Base-by-base conservation (phyloP, 2,888 invertebrate genomes). In the Boloria euphrosyne region DNA sequence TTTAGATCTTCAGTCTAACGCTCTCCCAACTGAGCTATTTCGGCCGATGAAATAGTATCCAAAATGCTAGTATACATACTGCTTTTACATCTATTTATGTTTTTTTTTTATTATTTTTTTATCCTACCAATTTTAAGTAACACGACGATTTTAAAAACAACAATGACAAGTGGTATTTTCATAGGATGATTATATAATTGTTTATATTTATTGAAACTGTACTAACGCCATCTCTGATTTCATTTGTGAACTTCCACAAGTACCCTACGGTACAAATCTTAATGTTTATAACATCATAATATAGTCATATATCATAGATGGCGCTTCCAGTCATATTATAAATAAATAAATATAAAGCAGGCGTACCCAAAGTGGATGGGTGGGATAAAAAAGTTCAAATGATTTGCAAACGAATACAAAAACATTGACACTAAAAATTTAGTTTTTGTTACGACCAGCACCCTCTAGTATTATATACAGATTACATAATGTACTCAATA, bases 1-100 rank as follows among this genome's bases (percentile, higher is more conserved):
- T 94, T 94, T 94, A 94, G 94, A 94, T 94, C 94, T 94, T 94
- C 94, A 94, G 94, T 93, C 93, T 92, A 91, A 94, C 94, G 90
- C 93, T 93, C 93, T 93, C 93, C 93, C 93, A 88, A 93, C 93
- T 93, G 93, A 93, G 93, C 93, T 94, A 94, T 93, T 94, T 93
- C 93, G 93, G 93, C 93, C 57, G 49, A 53, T 74, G 69, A 13
- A 0, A 0, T 0, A 0, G 0, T n/a, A n/a, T 0, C 2, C 59
- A 65, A 82, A 86, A 83, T 78, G 62, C 70, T 62, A 27, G 13
- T 52, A 61, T 13, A 62, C 51, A 82, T 76, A 80, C 81, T 14
- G 22, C 17, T n/a, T 49, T 17, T 50, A 22, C 51, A 38, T 13
- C 2, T 0, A 17, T 27, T 7, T 7, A n/a, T n/a, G n/a, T n/a